phyloP scores from a whole-genome alignment of 1,140 invertebrate genomes.

The Radopholus similis region DNA sequence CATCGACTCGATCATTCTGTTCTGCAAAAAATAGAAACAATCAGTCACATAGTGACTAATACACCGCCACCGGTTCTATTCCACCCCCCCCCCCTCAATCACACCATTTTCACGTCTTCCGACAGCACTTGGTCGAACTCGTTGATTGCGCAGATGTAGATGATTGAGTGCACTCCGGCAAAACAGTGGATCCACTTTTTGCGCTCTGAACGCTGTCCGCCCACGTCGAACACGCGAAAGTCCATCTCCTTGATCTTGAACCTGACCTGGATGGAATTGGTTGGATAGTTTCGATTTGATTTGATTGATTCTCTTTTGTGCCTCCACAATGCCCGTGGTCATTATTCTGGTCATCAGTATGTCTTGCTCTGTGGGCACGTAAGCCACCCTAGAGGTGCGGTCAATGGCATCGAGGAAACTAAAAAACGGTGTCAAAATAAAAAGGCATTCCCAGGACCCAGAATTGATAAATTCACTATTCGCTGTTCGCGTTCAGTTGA shows the following conservation, averaged over 20 bases:
- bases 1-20: no score
- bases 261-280: constrained; percentile 68
- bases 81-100: no score
- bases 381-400: constrained; percentile 81
- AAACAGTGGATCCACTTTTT: constrained; percentile 65
- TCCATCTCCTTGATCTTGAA: constrained; percentile 66
- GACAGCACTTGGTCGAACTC: constrained; percentile 57
- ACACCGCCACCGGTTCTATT: no score
- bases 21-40: no score
- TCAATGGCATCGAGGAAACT: constrained; percentile 76
- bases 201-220: constrained; percentile 64
- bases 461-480: no score
- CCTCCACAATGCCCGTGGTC: constrained; percentile 85
- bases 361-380: constrained; percentile 93
- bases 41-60: no score
- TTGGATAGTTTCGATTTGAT: no score
- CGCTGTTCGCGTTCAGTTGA: no score
- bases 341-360: constrained; percentile 92
- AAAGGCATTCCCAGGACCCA: no score
- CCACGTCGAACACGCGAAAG: constrained; percentile 63
- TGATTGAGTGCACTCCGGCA: constrained; percentile 62
- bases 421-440: no score
- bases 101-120: constrained; percentile 58
- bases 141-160: constrained; percentile 61
- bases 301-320: no score